A percentile compares a stretch with the other conserved stretches of the same genome.
These are phyloP conservation scores for Eristalis pertinax DNA, from an alignment of 2,888 invertebrate genomes.

Conservation along the genomic window DNA sequence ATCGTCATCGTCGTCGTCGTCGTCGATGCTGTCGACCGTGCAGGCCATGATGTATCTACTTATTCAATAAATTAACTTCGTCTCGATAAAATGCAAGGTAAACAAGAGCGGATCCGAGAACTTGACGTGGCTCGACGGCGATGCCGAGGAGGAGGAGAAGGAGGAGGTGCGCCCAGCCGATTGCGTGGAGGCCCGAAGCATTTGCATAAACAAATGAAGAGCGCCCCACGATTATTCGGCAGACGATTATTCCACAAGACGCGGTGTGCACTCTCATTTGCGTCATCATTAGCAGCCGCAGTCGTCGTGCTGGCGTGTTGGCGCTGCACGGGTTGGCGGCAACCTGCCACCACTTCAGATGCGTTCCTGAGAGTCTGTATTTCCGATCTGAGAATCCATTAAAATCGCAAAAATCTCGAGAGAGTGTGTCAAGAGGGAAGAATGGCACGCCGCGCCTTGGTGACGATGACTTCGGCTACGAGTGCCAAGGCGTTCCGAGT, in stretches of 20 bases:
- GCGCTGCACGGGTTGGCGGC: too few relatives aligned
- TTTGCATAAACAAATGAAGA: conserved; percentile 64
- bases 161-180: background rate
- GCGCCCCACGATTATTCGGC: conserved; percentile 39
- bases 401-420: conserved; percentile 16
- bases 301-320: background rate
- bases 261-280: conserved; percentile 52
- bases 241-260: background rate
- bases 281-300: conserved; percentile 56
- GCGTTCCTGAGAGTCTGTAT: background rate
- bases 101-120: conserved; percentile 54
- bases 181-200: conserved; percentile 11
- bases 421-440: conserved; percentile 24
- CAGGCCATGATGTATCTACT: conserved; percentile 54
- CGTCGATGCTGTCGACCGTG: background rate
- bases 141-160: background rate
- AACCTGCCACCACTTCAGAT: conserved; percentile 22
- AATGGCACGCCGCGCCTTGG: conserved; percentile 1
- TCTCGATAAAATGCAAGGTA: conserved; percentile 67
- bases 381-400: conserved; percentile 34
- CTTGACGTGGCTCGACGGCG: background rate
- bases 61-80: conserved; percentile 70
- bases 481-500: conserved; percentile 31
- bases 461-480: conserved; percentile 5
- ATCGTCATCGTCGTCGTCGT: too few relatives aligned